Conservation (phyloP, 2,888 invertebrate species). For the Leucophora obtusa region DNA sequence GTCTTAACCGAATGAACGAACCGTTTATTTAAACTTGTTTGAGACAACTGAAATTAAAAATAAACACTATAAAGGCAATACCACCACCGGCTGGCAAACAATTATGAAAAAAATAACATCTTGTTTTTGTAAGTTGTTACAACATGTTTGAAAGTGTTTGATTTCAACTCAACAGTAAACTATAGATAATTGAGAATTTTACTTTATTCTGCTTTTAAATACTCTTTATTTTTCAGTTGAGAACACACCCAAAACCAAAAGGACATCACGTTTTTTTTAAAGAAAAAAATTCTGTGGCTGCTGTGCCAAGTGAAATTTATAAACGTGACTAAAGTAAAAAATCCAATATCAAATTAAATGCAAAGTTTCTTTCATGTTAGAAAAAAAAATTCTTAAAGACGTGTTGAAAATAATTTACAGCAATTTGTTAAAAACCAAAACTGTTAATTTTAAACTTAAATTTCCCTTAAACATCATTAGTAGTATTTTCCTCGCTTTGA, state of each 20-base stretch:
- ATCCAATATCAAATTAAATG: not conserved
- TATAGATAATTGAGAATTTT: not conserved
- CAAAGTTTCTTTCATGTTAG: conserved; percentile 13
- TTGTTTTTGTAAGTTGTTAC: not conserved
- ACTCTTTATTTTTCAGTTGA: conserved; percentile 29
- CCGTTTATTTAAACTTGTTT: conserved; percentile 41
- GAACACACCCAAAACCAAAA: conserved; percentile 41
- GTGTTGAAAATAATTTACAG: conserved; percentile 1
- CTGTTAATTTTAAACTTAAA: not conserved
- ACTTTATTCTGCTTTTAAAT: not conserved
- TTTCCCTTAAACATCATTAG: not conserved
- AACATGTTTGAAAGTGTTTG: conserved; percentile 8
- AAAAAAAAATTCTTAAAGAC: not conserved
- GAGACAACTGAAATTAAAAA: conserved; percentile 45
- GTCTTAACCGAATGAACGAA: conserved; percentile 3
- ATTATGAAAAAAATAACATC: not conserved
- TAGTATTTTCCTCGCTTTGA: not conserved
- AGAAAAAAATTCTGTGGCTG: not conserved
- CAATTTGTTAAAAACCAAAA: conserved; percentile 2
- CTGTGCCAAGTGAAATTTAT: conserved; percentile 1
- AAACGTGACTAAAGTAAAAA: conserved; percentile 49
- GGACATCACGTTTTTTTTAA: conserved; percentile 37
- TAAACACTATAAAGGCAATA: conserved; percentile 17
- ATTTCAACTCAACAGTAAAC: not conserved
- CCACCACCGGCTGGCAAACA: conserved; percentile 9